Conservation (phyloP, 2,797 vertebrate genomes). For the Tapera naevia region DNA sequence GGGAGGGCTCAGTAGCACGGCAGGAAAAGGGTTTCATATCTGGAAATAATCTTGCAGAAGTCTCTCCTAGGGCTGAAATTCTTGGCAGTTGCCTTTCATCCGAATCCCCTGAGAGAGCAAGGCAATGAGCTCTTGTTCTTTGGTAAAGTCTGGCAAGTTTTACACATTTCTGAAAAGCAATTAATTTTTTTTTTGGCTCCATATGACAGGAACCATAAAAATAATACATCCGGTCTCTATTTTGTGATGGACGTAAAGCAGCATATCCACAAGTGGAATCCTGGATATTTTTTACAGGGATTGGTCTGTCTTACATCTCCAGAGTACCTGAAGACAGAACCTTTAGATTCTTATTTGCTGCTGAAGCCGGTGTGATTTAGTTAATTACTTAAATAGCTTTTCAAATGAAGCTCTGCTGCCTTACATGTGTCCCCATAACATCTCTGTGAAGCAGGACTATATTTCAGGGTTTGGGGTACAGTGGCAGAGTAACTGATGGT, state of each 20-base stretch:
- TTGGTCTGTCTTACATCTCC: neutral
- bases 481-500: neutral
- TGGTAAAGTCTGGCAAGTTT: neutral
- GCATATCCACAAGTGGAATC: neutral
- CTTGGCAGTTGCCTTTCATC: constrained; percentile 40
- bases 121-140: neutral
- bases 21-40: constrained; percentile 59
- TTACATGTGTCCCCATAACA: neutral
- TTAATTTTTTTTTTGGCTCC: neutral
- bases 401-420: neutral
- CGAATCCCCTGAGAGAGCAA: neutral
- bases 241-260: neutral
- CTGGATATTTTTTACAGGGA: neutral
- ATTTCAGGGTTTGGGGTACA: neutral
- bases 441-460: neutral
- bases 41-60: constrained; percentile 45
- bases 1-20: neutral
- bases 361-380: neutral
- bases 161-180: neutral
- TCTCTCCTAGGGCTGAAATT: constrained; percentile 38
- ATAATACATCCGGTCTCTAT: neutral
- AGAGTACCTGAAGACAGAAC: neutral
- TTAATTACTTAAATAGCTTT: neutral
- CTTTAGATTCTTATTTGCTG: neutral
- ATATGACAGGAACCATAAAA: neutral